Evolutionary conservation across 2,113 vertebrate genomes (phyloP), one percentile per base, ranked within the genome.

Genomic region (Toxotes chatareus): DNA sequence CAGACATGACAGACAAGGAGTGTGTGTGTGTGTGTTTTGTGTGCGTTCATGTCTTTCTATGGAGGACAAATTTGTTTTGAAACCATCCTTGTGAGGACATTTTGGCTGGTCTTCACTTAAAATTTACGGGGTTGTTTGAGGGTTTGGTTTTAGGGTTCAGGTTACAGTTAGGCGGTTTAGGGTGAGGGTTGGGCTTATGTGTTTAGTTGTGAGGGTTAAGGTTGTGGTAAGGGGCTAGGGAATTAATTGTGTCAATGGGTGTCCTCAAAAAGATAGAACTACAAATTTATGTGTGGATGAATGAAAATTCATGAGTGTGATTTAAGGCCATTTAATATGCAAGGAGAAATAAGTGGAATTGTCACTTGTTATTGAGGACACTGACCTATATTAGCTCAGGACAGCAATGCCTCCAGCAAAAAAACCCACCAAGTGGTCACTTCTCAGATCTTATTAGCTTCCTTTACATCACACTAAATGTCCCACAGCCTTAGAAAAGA

Each of bases 361-460:
- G 89, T 89, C 88, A 90, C 74, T 91, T 91, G 73, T 80, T 84
- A 91, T 91, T 91, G 72, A 86, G 88, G 72, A 85, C 85, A 79
- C 44, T 77, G 88, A 68, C 88, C 85, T 80, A 75, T 80, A 88
- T 86, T 80, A 42, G 64, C 40, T 63, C 6, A 82, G 76, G 68
- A 56, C 79, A 74, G 74, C 23, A 40, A 17, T 49, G 79, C 85
- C 85, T 87, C 61, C 14, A 76, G 85, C 83, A 68, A 76, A 74
- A 80, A 75, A 79, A 59, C 32, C 13, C 38, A 40, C 17, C 64
- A 31, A 86, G 76, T 47, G 77, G 49, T 80, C 71, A 32, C 4
- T 17, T 72, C 66, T 86, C 51, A 73, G 73, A 86, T 85, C 79
- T 44, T 65, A 72, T 40, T 65, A 74, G 31, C 60, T 53, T 55